Base-by-base conservation (phyloP, 1,140 invertebrate species). In the Nomia melanderi region DNA sequence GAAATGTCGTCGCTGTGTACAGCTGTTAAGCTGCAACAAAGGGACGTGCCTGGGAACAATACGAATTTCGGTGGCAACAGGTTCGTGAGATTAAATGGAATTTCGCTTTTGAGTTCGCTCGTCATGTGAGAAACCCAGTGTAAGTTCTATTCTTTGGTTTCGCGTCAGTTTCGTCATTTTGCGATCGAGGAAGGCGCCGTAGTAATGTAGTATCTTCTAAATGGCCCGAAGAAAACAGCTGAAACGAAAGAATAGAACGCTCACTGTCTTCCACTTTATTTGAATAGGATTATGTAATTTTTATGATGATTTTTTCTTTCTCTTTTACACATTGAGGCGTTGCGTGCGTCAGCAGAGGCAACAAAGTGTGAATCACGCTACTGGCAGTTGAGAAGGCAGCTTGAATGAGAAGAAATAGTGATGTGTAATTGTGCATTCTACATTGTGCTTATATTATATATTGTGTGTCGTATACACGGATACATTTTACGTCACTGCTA, bases 121-220 rank as follows among this genome's bases (percentile, higher is more conserved):
- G 20, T 17, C 7, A 12, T 33, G 66, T 69, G 81, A 73, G 67
- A 82, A 71, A 31, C 12, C 39, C 2, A 7, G 14, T 36, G 23
- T 36, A 47, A 60, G 20, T 36, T 44, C 25, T 82, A 47, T 77
- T 50, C 71, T 7, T 69, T 36, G 25, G 14, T 50, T n/a, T 29
- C 31, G 23, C 39, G 8, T 7, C 17, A 53, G 11, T 82, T 81
- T 81, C 73, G 17, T 23, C 75, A 82, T 66, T 63, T 72, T 64
- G 31, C 25, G 1, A 25, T 9, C 25, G 12, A 14, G 59, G n/a
- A n/a, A 63, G 12, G 7, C 1, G n/a, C 6, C 7, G 57, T 20
- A 23, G 1, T 56, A 14, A 1, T 12, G 25, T 56, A 27, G 25
- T 27, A 56, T 56, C 29, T 27, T 29, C 9, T 27, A 56, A 27